phyloP scores from a whole-genome alignment of 2,113 vertebrate species.

The Atrichornis clamosus region DNA sequence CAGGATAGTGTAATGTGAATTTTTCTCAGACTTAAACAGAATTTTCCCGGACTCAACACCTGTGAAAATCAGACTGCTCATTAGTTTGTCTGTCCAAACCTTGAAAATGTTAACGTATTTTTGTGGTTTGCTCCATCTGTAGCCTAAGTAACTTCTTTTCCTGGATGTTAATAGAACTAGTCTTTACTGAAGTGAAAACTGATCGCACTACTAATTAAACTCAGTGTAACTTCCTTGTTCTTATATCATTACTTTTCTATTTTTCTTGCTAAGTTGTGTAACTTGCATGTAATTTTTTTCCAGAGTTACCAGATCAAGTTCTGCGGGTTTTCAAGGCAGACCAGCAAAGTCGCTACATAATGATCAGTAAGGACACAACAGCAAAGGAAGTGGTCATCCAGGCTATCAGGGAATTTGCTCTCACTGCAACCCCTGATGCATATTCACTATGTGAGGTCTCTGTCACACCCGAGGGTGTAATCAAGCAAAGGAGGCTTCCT shows the following conservation, averaged over 20 bases:
- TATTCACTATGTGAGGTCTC: slow-evolving; percentile 96
- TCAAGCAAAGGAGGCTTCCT: slow-evolving; percentile 93
- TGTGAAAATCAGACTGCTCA: background rate
- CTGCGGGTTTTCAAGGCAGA: slow-evolving; percentile 95
- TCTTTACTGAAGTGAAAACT: background rate
- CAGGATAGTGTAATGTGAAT: background rate
- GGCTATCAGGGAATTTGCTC: slow-evolving; percentile 93
- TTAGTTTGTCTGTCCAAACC: background rate
- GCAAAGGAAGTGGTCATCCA: slow-evolving; percentile 95
- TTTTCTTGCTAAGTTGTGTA: background rate
- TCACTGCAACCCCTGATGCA: slow-evolving; percentile 88
- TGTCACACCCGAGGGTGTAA: slow-evolving; percentile 95
- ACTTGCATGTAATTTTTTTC: background rate
- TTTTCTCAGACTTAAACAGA: background rate
- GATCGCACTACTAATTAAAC: background rate
- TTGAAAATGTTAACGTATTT: background rate
- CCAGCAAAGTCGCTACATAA: slow-evolving; percentile 97
- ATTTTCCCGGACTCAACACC: background rate
- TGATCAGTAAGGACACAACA: slow-evolving; percentile 98
- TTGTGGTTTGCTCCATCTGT: background rate
- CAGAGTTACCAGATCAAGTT: slow-evolving; percentile 96
- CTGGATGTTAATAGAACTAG: background rate
- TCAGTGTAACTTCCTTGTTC: background rate
- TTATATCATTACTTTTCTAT: background rate
- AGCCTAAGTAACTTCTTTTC: background rate